These are phyloP conservation scores for Phocoena sinus DNA, from an alignment of 2,113 vertebrate genomes.

Conservation along the genomic window DNA sequence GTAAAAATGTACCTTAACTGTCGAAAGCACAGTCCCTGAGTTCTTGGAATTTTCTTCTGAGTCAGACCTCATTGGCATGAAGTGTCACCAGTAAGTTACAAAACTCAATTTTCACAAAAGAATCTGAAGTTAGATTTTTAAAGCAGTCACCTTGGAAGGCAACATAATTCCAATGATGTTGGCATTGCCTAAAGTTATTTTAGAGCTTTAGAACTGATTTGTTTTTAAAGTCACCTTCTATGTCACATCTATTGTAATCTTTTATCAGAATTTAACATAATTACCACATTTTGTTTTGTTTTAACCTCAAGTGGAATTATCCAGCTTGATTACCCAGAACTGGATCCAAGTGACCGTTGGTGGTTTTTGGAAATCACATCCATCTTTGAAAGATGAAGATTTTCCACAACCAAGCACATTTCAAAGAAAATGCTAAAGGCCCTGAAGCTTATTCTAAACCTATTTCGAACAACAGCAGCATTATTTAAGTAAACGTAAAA, in stretches of 20 bases:
- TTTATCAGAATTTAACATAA: not conserved
- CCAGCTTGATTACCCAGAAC: not conserved
- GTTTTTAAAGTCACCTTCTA: conserved; percentile 15
- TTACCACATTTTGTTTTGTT: conserved; percentile 34
- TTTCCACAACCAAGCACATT: not conserved
- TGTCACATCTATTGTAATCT: not conserved
- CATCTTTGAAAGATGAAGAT: conserved; percentile 1
- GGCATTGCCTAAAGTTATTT: not conserved
- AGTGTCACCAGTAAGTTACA: not conserved
- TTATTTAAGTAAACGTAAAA: not conserved
- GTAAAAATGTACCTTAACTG: not conserved
- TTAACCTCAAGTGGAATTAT: conserved; percentile 22
- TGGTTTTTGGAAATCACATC: not conserved
- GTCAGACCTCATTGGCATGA: not conserved
- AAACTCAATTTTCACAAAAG: conserved; percentile 30
- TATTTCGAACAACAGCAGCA: conserved; percentile 8
- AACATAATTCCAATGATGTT: not conserved
- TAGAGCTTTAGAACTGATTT: conserved; percentile 21
- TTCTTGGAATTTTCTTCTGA: conserved; percentile 54
- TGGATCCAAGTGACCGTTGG: not conserved
- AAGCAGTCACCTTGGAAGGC: not conserved
- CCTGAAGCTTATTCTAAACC: conserved; percentile 1
- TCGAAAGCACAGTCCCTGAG: not conserved
- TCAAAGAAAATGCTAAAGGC: not conserved
- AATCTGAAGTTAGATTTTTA: conserved; percentile 32